phyloP scores from a whole-genome alignment of 53 echinoderm and acorn worm species.

The Zoroaster sp. region DNA sequence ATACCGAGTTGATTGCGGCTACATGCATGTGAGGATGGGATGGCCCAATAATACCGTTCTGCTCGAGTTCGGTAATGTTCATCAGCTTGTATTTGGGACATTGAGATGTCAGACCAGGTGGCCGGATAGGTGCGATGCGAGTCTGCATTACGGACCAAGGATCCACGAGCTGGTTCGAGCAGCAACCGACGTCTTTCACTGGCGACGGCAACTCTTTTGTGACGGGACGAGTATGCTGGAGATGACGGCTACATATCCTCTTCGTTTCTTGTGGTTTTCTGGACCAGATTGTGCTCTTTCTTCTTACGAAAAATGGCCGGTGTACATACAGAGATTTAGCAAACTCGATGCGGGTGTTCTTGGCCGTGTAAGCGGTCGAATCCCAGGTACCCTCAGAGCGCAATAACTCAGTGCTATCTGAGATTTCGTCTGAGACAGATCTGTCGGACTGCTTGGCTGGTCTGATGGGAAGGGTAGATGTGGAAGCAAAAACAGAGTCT shows the following conservation, averaged over 20 bases:
- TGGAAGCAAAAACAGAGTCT: not conserved
- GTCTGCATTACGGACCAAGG: constrained; percentile 25
- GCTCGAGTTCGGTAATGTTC: not conserved
- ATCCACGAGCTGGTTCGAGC: not conserved
- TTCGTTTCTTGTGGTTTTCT: not conserved
- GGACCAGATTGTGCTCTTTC: not conserved
- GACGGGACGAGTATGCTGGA: constrained; percentile 13
- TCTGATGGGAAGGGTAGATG: not conserved
- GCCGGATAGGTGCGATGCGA: not conserved
- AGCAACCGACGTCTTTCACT: not conserved
- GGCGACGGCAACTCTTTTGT: not conserved
- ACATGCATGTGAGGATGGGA: constrained; percentile 24
- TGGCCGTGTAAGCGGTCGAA: constrained; percentile 48
- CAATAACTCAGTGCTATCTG: not conserved
- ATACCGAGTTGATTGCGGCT: constrained; percentile 40
- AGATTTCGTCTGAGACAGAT: not conserved
- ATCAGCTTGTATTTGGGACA: not conserved
- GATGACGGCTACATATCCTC: constrained; percentile 20
- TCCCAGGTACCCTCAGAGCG: constrained; percentile 33
- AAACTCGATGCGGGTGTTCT: constrained; percentile 51
- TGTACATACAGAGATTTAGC: constrained; percentile 9
- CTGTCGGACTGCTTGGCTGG: not conserved
- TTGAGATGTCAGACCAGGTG: not conserved
- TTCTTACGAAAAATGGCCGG: not conserved
- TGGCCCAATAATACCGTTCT: not conserved